These are phyloP conservation scores for Archips xylosteana DNA, from an alignment of 2,888 invertebrate species.

Conservation along the genomic window DNA sequence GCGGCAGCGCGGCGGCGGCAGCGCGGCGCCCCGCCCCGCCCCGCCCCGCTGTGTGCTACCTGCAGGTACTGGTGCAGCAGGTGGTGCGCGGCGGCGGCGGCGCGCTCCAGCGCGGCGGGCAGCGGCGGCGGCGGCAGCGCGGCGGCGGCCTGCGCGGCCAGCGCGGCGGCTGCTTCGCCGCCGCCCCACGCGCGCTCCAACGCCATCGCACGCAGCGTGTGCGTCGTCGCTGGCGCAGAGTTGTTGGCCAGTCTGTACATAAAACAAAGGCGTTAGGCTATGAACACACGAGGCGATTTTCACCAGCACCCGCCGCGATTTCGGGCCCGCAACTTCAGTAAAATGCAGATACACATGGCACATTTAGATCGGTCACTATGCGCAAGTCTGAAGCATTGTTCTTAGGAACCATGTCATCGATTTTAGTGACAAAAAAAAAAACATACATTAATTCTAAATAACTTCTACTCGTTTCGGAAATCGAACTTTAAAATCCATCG, in stretches of 20 bases:
- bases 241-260: constrained; percentile 59
- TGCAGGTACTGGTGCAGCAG: constrained; percentile 78
- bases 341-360: too few species aligned
- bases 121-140: constrained; percentile 79
- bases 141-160: constrained; percentile 75
- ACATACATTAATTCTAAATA: too few species aligned
- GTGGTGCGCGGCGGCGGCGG: constrained; percentile 77
- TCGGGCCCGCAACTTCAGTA: too few species aligned
- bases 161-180: constrained; percentile 74
- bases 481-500: too few species aligned
- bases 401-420: too few species aligned
- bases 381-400: too few species aligned
- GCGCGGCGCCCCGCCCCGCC: constrained; percentile 77
- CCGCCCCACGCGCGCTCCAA: constrained; percentile 80
- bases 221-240: constrained; percentile 60
- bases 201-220: constrained; percentile 73
- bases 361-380: too few species aligned
- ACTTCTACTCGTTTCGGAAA: too few species aligned
- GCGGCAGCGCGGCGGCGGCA: constrained; percentile 77
- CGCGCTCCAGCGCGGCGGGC: constrained; percentile 74
- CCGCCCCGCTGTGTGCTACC: constrained; percentile 78
- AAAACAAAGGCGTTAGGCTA: neutral
- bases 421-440: too few species aligned
- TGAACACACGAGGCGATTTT: too few species aligned
- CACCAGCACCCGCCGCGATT: too few species aligned